phyloP scores from a whole-genome alignment of 2,888 invertebrate genomes.

The Drosophila colorata region DNA sequence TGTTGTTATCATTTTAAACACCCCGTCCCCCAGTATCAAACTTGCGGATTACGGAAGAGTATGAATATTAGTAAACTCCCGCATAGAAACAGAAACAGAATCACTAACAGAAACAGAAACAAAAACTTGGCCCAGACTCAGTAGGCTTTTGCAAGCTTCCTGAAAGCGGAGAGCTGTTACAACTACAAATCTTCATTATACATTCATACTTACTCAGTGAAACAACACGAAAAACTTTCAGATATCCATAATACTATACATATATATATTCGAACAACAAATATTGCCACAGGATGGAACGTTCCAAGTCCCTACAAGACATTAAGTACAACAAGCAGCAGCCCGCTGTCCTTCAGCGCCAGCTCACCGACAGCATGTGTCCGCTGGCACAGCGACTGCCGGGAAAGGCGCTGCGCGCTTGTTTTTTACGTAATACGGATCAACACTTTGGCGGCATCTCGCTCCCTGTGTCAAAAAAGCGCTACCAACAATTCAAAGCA shows the following conservation, averaged over 20 bases:
- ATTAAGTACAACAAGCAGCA: neutral
- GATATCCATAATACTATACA: neutral
- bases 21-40: slow-evolving; percentile 3
- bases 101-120: slow-evolving; percentile 24
- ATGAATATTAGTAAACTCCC: slow-evolving; percentile 30
- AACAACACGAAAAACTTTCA: neutral
- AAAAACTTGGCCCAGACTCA: neutral
- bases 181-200: neutral
- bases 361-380: neutral
- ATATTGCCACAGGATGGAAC: slow-evolving; percentile 3
- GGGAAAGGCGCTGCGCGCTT: slow-evolving; percentile 25
- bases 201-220: neutral
- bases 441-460: slow-evolving; percentile 37
- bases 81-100: slow-evolving; percentile 34
- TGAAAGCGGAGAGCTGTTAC: neutral
- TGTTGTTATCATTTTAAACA: slow-evolving; percentile 28
- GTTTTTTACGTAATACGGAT: slow-evolving; percentile 47
- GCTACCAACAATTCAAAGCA: slow-evolving; percentile 3
- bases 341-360: neutral
- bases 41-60: slow-evolving; percentile 47
- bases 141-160: neutral
- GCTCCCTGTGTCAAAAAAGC: slow-evolving; percentile 24
- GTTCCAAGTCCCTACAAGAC: neutral
- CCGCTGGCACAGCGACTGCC: neutral
- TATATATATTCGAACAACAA: no score